Conservation (phyloP, 2,113 vertebrate species). For the Chaetorhynchus papuensis region DNA sequence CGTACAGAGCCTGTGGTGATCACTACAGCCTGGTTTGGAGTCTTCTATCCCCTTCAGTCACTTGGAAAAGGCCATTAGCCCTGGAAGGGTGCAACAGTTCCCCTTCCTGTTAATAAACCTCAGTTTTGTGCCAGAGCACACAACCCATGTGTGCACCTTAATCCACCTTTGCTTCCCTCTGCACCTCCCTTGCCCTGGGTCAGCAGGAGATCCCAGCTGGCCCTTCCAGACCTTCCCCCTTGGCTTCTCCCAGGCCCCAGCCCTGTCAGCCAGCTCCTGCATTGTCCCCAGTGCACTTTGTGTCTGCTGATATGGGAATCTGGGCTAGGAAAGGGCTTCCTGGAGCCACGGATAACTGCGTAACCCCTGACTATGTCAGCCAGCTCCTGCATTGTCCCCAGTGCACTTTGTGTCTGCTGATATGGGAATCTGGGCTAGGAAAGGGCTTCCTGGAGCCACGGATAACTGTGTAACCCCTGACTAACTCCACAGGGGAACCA, state of each 20-base stretch:
- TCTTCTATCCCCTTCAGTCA: neutral
- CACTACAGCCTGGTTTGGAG: neutral
- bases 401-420: neutral
- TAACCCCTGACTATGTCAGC: neutral
- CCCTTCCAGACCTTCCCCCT: neutral
- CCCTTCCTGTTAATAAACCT: neutral
- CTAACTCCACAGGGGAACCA: neutral
- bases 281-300: neutral
- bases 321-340: neutral
- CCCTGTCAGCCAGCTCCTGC: neutral
- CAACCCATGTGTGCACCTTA: accelerated
- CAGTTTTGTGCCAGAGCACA: accelerated
- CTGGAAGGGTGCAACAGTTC: neutral
- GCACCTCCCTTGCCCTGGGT: neutral
- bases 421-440: neutral
- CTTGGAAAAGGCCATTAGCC: neutral
- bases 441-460: neutral
- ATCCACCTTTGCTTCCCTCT: neutral
- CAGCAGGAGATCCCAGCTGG: neutral
- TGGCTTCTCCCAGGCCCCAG: neutral
- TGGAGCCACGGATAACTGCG: neutral
- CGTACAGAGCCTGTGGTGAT: accelerated
- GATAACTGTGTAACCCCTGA: neutral
- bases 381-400: neutral
- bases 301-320: neutral